These are phyloP conservation scores for Hydropsyche tenuis DNA, from an alignment of 1,140 invertebrate species.

Conservation along the genomic window DNA sequence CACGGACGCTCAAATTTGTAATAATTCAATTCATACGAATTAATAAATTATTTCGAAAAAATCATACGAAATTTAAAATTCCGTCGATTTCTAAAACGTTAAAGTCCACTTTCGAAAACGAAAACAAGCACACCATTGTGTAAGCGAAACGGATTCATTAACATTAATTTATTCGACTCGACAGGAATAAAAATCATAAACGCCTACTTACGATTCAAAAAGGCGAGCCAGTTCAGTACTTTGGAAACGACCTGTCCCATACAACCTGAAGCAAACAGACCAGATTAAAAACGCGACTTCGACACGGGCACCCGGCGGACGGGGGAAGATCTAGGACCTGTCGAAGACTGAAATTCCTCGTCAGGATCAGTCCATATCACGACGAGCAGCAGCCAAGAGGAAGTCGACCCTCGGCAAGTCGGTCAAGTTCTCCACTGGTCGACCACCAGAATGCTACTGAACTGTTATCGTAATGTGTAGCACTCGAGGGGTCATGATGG, in stretches of 20 bases:
- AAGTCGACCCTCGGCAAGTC: background rate
- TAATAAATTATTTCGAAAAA: background rate
- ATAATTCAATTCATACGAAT: too few relatives aligned
- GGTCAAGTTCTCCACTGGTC: conserved; percentile 2
- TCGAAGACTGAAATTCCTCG: background rate
- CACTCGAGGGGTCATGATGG: background rate
- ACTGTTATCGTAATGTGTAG: conserved; percentile 18
- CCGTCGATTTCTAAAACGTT: background rate
- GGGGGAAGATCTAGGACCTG: too few relatives aligned
- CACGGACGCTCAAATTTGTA: too few relatives aligned
- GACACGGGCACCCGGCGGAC: too few relatives aligned
- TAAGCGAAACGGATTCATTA: background rate
- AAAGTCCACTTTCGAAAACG: background rate
- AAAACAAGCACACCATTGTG: background rate
- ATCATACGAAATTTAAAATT: background rate
- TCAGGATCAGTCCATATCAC: background rate
- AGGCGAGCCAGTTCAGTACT: conserved; percentile 32
- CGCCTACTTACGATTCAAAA: conserved; percentile 23
- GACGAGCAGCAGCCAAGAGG: background rate
- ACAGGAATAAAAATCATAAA: background rate
- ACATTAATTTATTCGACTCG: background rate
- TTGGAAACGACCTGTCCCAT: conserved; percentile 42
- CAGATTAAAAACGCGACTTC: too few relatives aligned
- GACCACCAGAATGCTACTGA: conserved; percentile 11
- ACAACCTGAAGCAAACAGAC: conserved; percentile 37